A percentile compares a stretch with the other conserved stretches of the same genome.
Conservation (phyloP, 2,888 invertebrate genomes). For the Abscondita cerata region DNA sequence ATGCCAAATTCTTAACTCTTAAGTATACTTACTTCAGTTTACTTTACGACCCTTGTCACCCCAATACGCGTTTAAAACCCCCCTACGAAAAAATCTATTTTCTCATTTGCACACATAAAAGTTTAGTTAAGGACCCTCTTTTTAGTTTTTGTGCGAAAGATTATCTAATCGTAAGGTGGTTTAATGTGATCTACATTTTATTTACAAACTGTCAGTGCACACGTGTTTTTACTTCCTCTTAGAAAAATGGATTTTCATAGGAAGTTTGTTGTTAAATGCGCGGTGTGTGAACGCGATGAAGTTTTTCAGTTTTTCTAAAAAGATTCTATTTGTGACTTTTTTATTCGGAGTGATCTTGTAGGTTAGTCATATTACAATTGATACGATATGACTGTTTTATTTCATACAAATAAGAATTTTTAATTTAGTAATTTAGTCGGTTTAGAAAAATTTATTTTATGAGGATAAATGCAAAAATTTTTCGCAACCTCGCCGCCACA, state of each 20-base stretch:
- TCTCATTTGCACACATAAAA: neutral
- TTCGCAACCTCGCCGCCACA: slow-evolving; percentile 25
- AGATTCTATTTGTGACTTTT: neutral
- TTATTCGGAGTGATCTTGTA: no score
- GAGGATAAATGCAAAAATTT: slow-evolving; percentile 17
- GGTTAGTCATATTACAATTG: no score
- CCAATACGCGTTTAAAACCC: neutral
- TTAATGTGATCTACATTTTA: slow-evolving; percentile 12
- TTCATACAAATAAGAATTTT: neutral
- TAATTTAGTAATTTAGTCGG: neutral
- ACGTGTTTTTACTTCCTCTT: slow-evolving; percentile 32
- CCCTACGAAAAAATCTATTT: slow-evolving; percentile 3
- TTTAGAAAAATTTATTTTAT: no score
- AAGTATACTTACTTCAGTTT: slow-evolving; percentile 5
- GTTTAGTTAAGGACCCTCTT: neutral
- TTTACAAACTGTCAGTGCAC: slow-evolving; percentile 36
- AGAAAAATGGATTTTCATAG: slow-evolving; percentile 51
- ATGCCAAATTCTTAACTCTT: slow-evolving; percentile 37
- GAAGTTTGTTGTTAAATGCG: slow-evolving; percentile 52
- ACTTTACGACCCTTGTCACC: no score
- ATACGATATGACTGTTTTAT: no score
- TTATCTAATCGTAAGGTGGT: no score
- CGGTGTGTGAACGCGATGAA: slow-evolving; percentile 44
- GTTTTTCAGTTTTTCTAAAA: slow-evolving; percentile 28
- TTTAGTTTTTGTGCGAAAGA: no score